Evolutionary conservation across 2,113 vertebrate genomes (phyloP).

Genomic region (Phyllopteryx taeniolatus): DNA sequence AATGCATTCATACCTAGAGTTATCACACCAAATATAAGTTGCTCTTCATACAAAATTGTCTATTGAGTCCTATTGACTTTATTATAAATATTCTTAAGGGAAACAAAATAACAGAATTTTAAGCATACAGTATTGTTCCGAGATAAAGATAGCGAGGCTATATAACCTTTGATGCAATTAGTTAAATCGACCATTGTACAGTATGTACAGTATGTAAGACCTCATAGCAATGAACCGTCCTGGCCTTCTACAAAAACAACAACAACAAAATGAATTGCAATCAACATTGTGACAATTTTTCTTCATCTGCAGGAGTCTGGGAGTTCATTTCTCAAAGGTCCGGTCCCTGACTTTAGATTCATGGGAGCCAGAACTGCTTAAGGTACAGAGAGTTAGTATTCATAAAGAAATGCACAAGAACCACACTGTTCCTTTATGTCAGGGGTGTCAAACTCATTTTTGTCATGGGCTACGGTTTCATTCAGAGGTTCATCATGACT

Average conservation of each 20-base stretch:
- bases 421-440: neutral
- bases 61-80: neutral
- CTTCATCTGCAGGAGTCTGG: constrained; percentile 83
- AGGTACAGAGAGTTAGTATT: constrained; percentile 71
- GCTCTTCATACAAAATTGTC: neutral
- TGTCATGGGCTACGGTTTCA: too few relatives aligned
- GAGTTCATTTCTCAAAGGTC: constrained; percentile 97
- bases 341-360: constrained; percentile 92
- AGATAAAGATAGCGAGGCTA: neutral
- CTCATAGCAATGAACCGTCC: neutral
- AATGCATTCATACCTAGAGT: neutral
- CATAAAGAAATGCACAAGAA: neutral
- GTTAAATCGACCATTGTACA: neutral
- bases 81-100: neutral
- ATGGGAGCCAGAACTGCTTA: constrained; percentile 96
- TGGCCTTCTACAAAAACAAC: neutral
- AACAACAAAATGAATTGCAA: neutral
- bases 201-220: neutral
- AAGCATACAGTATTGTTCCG: neutral
- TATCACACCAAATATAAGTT: neutral
- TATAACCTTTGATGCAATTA: neutral
- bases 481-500: too few relatives aligned
- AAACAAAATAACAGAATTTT: neutral
- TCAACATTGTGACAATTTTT: neutral
- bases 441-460: too few relatives aligned